Evolutionary conservation across 2,888 invertebrate species (phyloP).

Genomic region (Leptinotarsa haldemani): DNA sequence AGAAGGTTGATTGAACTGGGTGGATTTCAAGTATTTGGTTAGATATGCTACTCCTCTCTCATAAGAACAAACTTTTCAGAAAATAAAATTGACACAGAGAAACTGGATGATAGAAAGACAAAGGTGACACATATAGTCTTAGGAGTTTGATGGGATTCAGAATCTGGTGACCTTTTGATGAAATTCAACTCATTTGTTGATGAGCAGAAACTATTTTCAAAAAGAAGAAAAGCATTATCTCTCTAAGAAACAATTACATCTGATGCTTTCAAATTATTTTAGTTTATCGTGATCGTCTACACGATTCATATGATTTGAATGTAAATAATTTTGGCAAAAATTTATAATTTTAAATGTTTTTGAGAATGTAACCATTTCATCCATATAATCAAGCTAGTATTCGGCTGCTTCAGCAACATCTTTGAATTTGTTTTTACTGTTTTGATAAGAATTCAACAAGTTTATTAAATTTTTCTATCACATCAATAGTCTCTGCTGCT

Average conservation of each 20-base stretch:
- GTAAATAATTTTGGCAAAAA: not conserved
- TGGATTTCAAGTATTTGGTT: not conserved
- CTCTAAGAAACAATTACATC: no score
- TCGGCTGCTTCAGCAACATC: conserved; percentile 25
- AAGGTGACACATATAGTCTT: not conserved
- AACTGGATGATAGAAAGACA: not conserved
- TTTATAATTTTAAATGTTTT: conserved; percentile 11
- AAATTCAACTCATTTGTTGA: not conserved
- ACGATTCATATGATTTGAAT: no score
- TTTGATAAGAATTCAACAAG: not conserved
- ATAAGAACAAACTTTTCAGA: not conserved
- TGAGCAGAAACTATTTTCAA: not conserved
- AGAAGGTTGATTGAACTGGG: not conserved
- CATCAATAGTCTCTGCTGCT: not conserved
- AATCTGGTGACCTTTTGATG: not conserved
- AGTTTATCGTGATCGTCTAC: no score
- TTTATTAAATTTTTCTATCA: not conserved
- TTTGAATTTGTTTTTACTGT: conserved; percentile 23
- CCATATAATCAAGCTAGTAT: conserved; percentile 11
- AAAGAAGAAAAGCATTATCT: not conserved
- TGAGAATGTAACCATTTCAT: conserved; percentile 22
- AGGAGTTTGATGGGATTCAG: not conserved
- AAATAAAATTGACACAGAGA: not conserved
- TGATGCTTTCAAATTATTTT: no score
- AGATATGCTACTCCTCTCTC: not conserved